A percentile compares a stretch with the other conserved stretches of the same genome.
These are phyloP conservation scores for Eumerus sabulonum DNA, from an alignment of 2,888 invertebrate species.

Conservation along the genomic window DNA sequence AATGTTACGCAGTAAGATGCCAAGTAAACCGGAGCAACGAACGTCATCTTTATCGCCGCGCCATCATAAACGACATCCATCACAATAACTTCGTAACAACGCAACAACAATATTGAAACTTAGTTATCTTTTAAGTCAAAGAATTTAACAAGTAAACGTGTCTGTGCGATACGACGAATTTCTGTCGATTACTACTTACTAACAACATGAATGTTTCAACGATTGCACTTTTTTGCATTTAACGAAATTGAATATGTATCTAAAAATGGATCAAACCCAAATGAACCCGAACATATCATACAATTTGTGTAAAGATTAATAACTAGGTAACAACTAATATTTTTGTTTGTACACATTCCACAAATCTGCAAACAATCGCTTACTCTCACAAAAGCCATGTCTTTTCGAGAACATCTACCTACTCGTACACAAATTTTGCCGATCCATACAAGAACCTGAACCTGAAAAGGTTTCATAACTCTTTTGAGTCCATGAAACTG, in stretches of 20 bases:
- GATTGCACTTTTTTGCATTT: slow-evolving; percentile 39
- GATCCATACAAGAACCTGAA: no score
- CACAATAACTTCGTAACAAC: slow-evolving; percentile 69
- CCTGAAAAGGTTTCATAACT: no score
- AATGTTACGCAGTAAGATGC: slow-evolving; percentile 81
- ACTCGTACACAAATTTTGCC: no score
- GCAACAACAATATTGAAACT: slow-evolving; percentile 22
- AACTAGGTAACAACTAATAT: slow-evolving; percentile 18
- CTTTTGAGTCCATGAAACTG: no score
- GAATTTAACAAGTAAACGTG: neutral
- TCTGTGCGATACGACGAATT: neutral
- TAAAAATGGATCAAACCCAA: slow-evolving; percentile 1
- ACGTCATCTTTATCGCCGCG: slow-evolving; percentile 66
- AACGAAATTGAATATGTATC: slow-evolving; percentile 27
- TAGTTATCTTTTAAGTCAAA: no score
- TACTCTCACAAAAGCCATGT: no score
- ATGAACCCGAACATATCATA: slow-evolving; percentile 42
- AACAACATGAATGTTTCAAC: slow-evolving; percentile 34
- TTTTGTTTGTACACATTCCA: slow-evolving; percentile 43
- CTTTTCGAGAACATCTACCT: no score
- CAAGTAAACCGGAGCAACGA: slow-evolving; percentile 73
- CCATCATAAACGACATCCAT: slow-evolving; percentile 71
- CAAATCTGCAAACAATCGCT: slow-evolving; percentile 34
- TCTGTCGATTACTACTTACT: slow-evolving; percentile 8
- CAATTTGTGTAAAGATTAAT: slow-evolving; percentile 1